These are phyloP conservation scores for Apoda limacodes DNA, from an alignment of 2,888 invertebrate species.

Conservation along the genomic window DNA sequence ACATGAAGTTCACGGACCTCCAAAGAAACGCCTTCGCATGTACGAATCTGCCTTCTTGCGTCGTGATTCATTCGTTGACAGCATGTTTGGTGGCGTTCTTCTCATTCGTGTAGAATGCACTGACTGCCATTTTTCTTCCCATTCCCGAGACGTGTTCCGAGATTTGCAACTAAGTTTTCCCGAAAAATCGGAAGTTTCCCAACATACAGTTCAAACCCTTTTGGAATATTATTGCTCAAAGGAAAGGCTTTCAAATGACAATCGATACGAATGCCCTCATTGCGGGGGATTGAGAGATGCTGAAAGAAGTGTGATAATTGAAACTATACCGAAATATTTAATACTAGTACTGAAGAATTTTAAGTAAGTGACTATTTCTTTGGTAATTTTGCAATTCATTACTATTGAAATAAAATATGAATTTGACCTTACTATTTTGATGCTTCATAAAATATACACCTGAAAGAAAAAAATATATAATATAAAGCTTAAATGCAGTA, in stretches of 20 bases:
- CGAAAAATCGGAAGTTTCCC: constrained; percentile 49
- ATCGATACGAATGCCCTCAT: constrained; percentile 82
- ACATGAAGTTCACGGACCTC: constrained; percentile 20
- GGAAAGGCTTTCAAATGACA: constrained; percentile 83
- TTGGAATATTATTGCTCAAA: constrained; percentile 82
- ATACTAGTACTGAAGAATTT: constrained; percentile 87
- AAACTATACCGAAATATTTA: constrained; percentile 80
- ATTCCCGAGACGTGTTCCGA: constrained; percentile 81
- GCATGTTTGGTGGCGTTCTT: constrained; percentile 81
- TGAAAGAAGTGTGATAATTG: constrained; percentile 68
- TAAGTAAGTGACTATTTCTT: constrained; percentile 45
- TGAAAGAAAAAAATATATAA: too few species aligned
- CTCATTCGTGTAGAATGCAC: constrained; percentile 81
- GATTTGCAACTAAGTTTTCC: constrained; percentile 85
- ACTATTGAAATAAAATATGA: neutral
- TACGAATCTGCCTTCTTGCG: constrained; percentile 30
- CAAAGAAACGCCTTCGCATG: constrained; percentile 35
- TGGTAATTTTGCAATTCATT: too few species aligned
- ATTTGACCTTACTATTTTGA: neutral
- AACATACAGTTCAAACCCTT: constrained; percentile 80
- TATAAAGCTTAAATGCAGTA: too few species aligned
- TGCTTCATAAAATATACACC: constrained; percentile 1
- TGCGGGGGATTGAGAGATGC: constrained; percentile 83
- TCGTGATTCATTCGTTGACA: constrained; percentile 66
- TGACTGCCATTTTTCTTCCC: constrained; percentile 77